phyloP scores from a whole-genome alignment of 2,113 vertebrate genomes.

The Casuarius casuarius region DNA sequence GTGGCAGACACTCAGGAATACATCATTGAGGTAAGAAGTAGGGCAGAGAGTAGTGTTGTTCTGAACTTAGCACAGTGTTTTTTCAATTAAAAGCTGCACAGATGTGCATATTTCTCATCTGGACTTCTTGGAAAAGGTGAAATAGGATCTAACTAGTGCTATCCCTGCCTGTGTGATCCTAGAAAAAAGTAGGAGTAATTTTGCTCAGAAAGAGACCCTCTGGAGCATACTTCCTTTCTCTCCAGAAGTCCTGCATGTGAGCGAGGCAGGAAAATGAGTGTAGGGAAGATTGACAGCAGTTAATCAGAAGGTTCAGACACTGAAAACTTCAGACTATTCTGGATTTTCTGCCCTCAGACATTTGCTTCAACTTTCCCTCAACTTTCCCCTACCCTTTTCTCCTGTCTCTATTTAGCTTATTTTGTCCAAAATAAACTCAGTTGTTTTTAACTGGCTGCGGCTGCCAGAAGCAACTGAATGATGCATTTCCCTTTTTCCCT shows the following conservation, averaged over 20 bases:
- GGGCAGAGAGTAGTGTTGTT: not conserved
- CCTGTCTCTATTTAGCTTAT: not conserved
- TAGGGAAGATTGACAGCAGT: not conserved
- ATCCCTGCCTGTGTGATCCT: not conserved
- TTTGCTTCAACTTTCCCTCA: not conserved
- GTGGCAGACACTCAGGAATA: conserved; percentile 98
- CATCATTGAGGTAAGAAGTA: conserved; percentile 89
- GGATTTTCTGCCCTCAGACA: not conserved
- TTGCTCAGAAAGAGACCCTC: not conserved
- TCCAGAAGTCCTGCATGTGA: not conserved
- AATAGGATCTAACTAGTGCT: not conserved
- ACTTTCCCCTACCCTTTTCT: not conserved
- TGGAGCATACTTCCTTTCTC: not conserved
- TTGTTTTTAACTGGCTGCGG: not conserved
- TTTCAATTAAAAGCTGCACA: not conserved
- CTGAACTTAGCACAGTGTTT: rapidly evolving
- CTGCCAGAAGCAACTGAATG: not conserved
- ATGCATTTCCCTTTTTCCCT: not conserved
- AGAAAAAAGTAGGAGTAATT: not conserved
- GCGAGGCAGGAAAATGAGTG: rapidly evolving
- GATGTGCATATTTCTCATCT: not conserved
- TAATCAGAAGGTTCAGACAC: not conserved
- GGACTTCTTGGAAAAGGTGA: not conserved
- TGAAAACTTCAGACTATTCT: not conserved
- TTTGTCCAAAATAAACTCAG: not conserved